Conservation (phyloP, 2,113 vertebrate genomes). For the Upupa epops region DNA sequence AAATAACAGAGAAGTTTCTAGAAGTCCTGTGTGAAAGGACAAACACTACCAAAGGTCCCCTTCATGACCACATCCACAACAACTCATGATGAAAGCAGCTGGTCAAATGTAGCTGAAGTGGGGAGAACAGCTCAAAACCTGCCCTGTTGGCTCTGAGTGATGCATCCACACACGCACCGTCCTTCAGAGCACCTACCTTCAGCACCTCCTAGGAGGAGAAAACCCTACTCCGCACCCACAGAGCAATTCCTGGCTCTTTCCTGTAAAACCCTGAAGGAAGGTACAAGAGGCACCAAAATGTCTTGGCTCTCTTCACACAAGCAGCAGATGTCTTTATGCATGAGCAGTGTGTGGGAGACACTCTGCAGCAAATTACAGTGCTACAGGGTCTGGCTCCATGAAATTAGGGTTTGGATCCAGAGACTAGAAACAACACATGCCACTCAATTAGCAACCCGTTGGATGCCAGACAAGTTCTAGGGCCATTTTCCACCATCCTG, state of each 20-base stretch:
- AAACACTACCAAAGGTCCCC: not conserved
- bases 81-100: not conserved
- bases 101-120: not conserved
- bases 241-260: not conserved
- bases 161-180: not conserved
- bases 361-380: conserved; percentile 24
- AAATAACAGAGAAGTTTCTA: not conserved
- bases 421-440: conserved; percentile 50
- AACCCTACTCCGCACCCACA: not conserved
- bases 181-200: not conserved
- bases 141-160: not conserved
- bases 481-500: not conserved
- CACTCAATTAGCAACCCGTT: conserved; percentile 17
- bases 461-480: conserved; percentile 38
- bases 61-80: not conserved
- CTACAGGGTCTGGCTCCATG: conserved; percentile 37
- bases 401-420: conserved; percentile 31
- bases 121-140: not conserved
- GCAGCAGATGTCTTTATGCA: conserved; percentile 64
- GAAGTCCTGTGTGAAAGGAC: not conserved
- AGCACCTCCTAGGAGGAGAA: not conserved
- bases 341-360: conserved; percentile 58
- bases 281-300: not conserved
- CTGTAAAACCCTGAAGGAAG: not conserved
- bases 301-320: conserved; percentile 47